Evolutionary conservation across 2,888 invertebrate species (phyloP), one percentile per base, ranked within the genome.

Genomic region (Amblyteles armatorius): DNA sequence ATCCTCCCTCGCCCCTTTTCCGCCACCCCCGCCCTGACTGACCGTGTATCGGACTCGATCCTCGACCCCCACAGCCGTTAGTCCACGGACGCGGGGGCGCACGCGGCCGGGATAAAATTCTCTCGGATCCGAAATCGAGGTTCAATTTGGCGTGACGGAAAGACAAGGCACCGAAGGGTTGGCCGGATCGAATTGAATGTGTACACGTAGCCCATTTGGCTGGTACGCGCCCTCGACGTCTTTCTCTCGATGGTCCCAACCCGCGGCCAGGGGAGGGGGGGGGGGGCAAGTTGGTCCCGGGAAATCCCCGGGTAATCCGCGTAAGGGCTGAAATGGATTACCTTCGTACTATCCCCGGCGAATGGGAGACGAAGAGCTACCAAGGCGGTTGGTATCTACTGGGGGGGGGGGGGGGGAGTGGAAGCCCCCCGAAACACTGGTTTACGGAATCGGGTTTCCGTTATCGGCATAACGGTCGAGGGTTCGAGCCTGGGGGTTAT

Each of bases 241-340:
- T n/a, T 7, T 36, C 19, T 29, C 69, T 3, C 4, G 68, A 29
- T 29, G 50, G 33, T 72, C 57, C 44, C 68, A 71, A 50, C 60
- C 44, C 33, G 48, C 40, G 16, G 13, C 5, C 16, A 0, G 48
- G 69, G 9, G 40, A 9, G 40, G 9, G 40, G 40, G 40, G 7
- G 2, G 9, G 40, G 7, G 68, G 55, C 68, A 63, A 83, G 60
- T 50, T 72, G 68, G 79, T 57, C 63, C 82, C 73, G 76, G 60
- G 86, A 82, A 88, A 88, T 88, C 87, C 88, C 87, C 84, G 80
- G 79, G 87, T 89, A 90, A 91, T 91, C 90, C 90, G 73, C 81
- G 86, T 79, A 88, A 88, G 87, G 88, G 86, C 86, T 87, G 84
- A 88, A 89, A 90, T 88, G 88, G 91, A 90, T 90, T 87, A 90